Evolutionary conservation across 2,888 invertebrate genomes (phyloP), one percentile per base, ranked within the genome.

Genomic region (Beris chalybata): DNA sequence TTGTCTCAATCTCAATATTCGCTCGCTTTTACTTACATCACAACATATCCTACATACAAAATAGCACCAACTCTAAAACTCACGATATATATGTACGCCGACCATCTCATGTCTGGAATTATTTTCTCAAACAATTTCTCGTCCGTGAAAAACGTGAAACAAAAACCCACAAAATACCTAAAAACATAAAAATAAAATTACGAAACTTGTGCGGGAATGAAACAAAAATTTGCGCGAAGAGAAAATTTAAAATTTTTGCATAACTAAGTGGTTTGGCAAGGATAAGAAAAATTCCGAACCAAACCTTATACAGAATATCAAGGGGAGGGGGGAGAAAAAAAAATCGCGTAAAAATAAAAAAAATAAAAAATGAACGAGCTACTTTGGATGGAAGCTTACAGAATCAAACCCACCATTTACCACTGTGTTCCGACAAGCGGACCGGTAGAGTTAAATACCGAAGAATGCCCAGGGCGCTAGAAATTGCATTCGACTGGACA

Each of bases 401-500:
- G 30, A n/a, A 53, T 30, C 29, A 22, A 53, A 15, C 7, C 22
- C 53, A 48, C 15, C 48, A 48, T 48, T n/a, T 48, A n/a, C 15
- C 15, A n/a, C 48, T 48, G 15, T 48, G n/a, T 15, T 48, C 48
- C 48, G 12, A 15, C 12, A 30, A 15, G 53, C 15, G 12, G 6
- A 6, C n/a, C 9, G 15, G 38, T 12, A 22, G 58, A 58, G 12
- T 30, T 45, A 50, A 61, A 61, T 52, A 53, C 53, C 50, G 22
- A 43, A 55, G 45, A 71, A 68, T 72, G 74, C 76, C 74, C 72
- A 73, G 73, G 76, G 75, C 76, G 75, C 75, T 75, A 75, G 73
- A 75, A 75, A 74, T 75, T 73, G 72, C 74, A 74, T 74, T 74
- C 74, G 72, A 72, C 71, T 71, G 73, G 72, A 75, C 74, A 75